Evolutionary conservation across 2,113 vertebrate species (phyloP).

Genomic region (Petaurus breviceps): DNA sequence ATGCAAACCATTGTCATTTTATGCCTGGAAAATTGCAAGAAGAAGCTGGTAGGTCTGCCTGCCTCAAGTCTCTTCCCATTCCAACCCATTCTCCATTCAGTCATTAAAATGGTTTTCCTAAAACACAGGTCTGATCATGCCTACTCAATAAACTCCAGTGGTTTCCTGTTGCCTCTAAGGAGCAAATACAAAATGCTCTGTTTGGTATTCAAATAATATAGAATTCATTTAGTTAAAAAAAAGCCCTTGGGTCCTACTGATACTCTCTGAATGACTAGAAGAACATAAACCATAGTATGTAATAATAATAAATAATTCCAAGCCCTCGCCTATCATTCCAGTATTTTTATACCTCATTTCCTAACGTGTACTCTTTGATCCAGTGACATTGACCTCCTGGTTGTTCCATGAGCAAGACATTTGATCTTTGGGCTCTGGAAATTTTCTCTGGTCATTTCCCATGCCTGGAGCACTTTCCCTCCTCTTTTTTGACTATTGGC

Average conservation of each 20-base stretch:
- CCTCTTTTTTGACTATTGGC: not conserved
- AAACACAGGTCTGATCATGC: not conserved
- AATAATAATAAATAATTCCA: not conserved
- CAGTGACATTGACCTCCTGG: not conserved
- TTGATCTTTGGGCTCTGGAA: not conserved
- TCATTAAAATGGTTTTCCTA: not conserved
- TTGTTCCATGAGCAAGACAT: not conserved
- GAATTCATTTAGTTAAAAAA: too few species aligned
- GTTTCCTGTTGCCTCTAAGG: not conserved
- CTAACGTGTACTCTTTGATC: not conserved
- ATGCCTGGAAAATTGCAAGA: not conserved
- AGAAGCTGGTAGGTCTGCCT: not conserved
- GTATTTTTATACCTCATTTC: not conserved
- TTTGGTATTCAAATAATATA: not conserved
- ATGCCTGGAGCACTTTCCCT: not conserved
- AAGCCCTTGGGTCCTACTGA: too few species aligned
- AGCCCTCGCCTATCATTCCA: not conserved
- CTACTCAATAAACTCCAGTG: not conserved
- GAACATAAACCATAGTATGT: too few species aligned
- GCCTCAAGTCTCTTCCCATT: not conserved
- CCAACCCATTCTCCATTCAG: not conserved
- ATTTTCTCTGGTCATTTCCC: not conserved
- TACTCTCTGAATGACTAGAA: too few species aligned
- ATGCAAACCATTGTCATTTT: not conserved
- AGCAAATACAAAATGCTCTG: not conserved